phyloP scores from a whole-genome alignment of 2,888 invertebrate genomes.

The Norana najaformis region DNA sequence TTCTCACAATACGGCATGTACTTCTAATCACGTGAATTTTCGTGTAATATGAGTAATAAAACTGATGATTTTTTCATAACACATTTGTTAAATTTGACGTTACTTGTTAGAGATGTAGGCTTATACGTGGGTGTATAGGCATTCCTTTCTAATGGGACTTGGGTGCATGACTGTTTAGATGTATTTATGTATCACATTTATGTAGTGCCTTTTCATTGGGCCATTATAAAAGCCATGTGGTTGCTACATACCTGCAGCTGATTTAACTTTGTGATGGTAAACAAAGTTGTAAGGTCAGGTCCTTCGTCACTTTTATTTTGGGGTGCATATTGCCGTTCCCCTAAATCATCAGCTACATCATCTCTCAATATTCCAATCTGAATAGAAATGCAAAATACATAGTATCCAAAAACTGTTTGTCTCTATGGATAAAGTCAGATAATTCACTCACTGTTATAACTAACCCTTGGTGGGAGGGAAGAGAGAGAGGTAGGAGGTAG shows the following conservation, averaged over 20 bases:
- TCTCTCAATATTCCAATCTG: conserved; percentile 26
- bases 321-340: not conserved
- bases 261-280: not conserved
- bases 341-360: conserved; percentile 23
- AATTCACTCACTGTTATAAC: not conserved
- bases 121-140: too few relatives aligned
- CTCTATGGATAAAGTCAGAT: not conserved
- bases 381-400: conserved; percentile 28
- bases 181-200: not conserved
- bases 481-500: not conserved
- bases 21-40: too few relatives aligned
- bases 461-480: not conserved
- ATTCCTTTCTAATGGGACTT: too few relatives aligned
- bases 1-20: not conserved
- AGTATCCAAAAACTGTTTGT: not conserved
- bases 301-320: not conserved
- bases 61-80: too few relatives aligned
- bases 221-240: not conserved
- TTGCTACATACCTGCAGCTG: not conserved
- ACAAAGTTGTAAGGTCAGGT: not conserved
- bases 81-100: too few relatives aligned
- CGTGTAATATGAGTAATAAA: too few relatives aligned
- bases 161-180: not conserved
- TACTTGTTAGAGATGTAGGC: too few relatives aligned
- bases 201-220: not conserved